These are phyloP conservation scores for Stictonetta naevosa DNA, from an alignment of 2,113 vertebrate species.

Conservation along the genomic window DNA sequence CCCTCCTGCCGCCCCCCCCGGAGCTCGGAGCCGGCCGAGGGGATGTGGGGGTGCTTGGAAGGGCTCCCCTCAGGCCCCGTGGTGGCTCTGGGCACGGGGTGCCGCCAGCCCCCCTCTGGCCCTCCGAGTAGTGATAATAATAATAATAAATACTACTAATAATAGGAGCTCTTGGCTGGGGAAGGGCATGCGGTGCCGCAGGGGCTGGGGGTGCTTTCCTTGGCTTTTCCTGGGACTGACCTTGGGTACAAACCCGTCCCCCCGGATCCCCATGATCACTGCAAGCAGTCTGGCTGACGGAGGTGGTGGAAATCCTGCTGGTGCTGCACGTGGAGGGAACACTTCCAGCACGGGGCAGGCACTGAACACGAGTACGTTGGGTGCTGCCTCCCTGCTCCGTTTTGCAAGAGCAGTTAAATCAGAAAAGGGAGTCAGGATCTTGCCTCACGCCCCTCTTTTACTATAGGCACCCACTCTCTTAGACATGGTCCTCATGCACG, in stretches of 20 bases:
- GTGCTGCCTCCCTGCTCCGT: background rate
- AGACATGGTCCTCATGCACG: background rate
- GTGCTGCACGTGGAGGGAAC: background rate
- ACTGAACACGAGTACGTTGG: background rate
- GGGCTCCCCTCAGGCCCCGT: too few relatives aligned
- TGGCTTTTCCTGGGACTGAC: background rate
- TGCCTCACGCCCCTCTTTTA: background rate
- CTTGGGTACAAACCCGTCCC: rapidly evolving
- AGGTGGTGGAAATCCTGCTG: background rate
- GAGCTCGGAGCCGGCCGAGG: background rate
- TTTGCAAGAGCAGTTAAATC: background rate
- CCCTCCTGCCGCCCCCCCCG: too few relatives aligned
- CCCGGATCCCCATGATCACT: background rate
- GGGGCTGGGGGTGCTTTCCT: rapidly evolving
- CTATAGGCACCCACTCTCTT: background rate
- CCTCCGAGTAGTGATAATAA: background rate
- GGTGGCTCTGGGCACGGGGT: background rate
- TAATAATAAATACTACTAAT: background rate
- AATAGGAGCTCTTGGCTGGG: background rate
- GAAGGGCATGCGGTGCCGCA: rapidly evolving
- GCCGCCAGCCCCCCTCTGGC: background rate
- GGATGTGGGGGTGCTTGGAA: background rate
- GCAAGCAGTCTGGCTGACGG: background rate
- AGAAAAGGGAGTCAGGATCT: background rate
- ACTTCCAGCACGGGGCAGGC: background rate